Base-by-base conservation (phyloP, 2,113 vertebrate genomes). In the Dipodomys ordii region DNA sequence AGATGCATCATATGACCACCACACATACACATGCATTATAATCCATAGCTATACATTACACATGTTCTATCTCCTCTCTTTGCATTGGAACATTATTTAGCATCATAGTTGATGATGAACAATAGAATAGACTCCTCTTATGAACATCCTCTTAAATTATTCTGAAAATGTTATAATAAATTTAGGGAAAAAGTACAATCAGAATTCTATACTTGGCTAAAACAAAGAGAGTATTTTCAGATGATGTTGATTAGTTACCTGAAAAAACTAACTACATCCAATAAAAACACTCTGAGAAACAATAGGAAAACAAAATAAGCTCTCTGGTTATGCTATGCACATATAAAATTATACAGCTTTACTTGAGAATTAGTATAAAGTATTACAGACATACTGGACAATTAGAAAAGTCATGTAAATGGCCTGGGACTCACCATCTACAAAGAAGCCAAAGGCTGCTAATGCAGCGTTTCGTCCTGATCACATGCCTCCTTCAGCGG, bases 171-270 rank as follows among this genome's bases (percentile, higher is more conserved):
- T 49, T 80, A 22, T 35, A 65, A 19, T 39, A 9, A 57, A 73
- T 35, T 78, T 68, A 73, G n/a, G 23, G 22, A 80, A 67, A 65
- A 73, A 18, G 32, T 73, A 1, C 19, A 65, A 35, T 64, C 46
- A 64, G 71, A 57, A 6, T 25, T 82, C 65, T 57, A 25, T 30
- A 73, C 13, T 35, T 28, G 32, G 46, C 20, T 49, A 83, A 79
- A n/a, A 89, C 23, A 73, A 53, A 81, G 81, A 25, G n/a, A 74
- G 13, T 69, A 69, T 74, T 95, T 74, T 74, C 60, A 74, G 72
- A 27, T 35, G 18, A 69, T 30, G 7, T 39, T 78, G 11, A 44
- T 87, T 73, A 30, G 46, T 11, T 78, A 25, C 7, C 18, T 90
- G 60, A 39, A 39, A 95, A 74, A 30, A 19, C 16, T 46, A 90